These are phyloP conservation scores for Rhinogobio ventralis DNA, from an alignment of 2,797 vertebrate species.

Conservation along the genomic window DNA sequence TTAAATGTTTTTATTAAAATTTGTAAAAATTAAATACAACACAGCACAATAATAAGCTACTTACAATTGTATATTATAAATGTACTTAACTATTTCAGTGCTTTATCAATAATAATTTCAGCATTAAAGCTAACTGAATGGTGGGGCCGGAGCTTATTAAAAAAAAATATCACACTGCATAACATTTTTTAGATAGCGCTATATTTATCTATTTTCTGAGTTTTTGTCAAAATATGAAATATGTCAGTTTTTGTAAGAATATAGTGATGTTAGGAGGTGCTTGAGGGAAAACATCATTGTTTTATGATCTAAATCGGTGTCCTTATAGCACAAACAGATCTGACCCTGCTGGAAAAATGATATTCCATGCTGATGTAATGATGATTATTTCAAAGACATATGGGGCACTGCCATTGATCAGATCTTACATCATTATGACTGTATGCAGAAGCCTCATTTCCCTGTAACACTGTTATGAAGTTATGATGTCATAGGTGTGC, in stretches of 20 bases:
- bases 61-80: neutral
- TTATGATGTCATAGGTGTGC: constrained; percentile 42
- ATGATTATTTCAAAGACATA: constrained; percentile 33
- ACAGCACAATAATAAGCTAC: neutral
- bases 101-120: neutral
- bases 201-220: neutral
- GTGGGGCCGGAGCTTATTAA: no score
- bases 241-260: neutral
- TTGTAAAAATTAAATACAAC: neutral
- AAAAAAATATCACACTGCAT: neutral
- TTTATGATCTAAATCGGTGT: constrained; percentile 3
- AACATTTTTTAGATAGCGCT: no score
- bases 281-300: neutral
- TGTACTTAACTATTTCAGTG: neutral
- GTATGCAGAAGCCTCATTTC: constrained; percentile 22
- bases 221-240: neutral
- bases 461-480: constrained; percentile 33
- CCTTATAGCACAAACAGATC: constrained; percentile 11
- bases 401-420: neutral
- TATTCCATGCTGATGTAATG: constrained; percentile 22
- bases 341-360: constrained; percentile 15
- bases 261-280: neutral
- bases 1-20: no score
- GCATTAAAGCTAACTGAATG: no score
- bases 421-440: constrained; percentile 33